These are phyloP conservation scores for Cyaniris semiargus DNA, from an alignment of 2,888 invertebrate genomes.

Conservation along the genomic window DNA sequence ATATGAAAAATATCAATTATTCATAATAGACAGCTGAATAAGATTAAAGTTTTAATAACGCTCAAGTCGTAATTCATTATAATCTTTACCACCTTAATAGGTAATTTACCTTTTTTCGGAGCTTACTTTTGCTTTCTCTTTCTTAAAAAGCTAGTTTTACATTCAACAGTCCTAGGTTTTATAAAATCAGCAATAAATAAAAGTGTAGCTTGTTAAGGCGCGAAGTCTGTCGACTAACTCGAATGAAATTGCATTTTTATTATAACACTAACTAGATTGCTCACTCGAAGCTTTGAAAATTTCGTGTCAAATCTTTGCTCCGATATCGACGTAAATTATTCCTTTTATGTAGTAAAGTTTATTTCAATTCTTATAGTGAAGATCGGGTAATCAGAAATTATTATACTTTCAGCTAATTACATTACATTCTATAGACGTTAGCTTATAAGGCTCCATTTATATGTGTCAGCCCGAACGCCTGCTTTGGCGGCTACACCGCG, in stretches of 20 bases:
- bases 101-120: neutral
- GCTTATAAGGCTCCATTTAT: too few species aligned
- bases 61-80: too few species aligned
- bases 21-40: too few species aligned
- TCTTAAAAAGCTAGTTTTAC: too few species aligned
- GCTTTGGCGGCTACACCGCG: too few species aligned
- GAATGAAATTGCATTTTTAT: conserved; percentile 37
- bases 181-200: conserved; percentile 8
- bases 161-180: neutral
- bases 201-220: conserved; percentile 24
- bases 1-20: too few species aligned
- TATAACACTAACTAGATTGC: conserved; percentile 36
- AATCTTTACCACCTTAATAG: neutral
- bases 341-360: neutral
- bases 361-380: neutral
- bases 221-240: conserved; percentile 34
- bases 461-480: too few species aligned
- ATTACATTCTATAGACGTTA: neutral
- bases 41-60: too few species aligned
- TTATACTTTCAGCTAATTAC: neutral
- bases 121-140: neutral
- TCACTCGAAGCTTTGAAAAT: conserved; percentile 23
- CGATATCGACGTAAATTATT: neutral
- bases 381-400: neutral
- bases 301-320: neutral